Evolutionary conservation across 2,888 invertebrate species (phyloP), one percentile per base, ranked within the genome.

Genomic region (Harmothoe impar): DNA sequence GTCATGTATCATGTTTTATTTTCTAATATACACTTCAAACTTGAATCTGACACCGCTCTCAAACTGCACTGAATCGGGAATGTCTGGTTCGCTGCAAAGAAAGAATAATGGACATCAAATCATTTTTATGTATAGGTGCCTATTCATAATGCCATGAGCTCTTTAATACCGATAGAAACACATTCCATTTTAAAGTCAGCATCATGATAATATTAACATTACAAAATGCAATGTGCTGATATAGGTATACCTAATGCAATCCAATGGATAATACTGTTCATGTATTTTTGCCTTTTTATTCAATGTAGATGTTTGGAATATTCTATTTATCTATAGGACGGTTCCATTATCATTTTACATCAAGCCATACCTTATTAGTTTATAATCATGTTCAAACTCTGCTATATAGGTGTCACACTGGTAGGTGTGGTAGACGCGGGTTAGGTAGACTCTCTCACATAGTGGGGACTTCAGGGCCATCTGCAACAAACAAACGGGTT

Each of bases 321-420:
- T n/a, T n/a, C n/a, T n/a, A n/a, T n/a, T n/a, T n/a, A n/a, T n/a
- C n/a, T n/a, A n/a, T n/a, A n/a, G n/a, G n/a, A n/a, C n/a, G n/a
- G n/a, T n/a, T n/a, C n/a, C n/a, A n/a, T n/a, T n/a, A n/a, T n/a
- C n/a, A n/a, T n/a, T n/a, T n/a, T n/a, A n/a, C n/a, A n/a, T n/a
- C n/a, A n/a, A n/a, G 5, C 43, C 84, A 35, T 43, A 84, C 84
- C 43, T 84, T 7, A 84, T 43, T 15, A 23, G 20, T 20, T 43
- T 25, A 35, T 43, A 84, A 25, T 84, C 84, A 12, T 84, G 1
- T 84, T 84, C 84, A 29, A 84, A 84, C 5, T 20, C 43, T 43
- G 84, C 33, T 10, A 84, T 43, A 35, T 33, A 84, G 20, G 84
- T n/a, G 29, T 84, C 84, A 84, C 84, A 35, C n/a, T 84, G 10